These are phyloP conservation scores for Notiomystis cincta DNA, from an alignment of 2,113 vertebrate species.

Conservation along the genomic window DNA sequence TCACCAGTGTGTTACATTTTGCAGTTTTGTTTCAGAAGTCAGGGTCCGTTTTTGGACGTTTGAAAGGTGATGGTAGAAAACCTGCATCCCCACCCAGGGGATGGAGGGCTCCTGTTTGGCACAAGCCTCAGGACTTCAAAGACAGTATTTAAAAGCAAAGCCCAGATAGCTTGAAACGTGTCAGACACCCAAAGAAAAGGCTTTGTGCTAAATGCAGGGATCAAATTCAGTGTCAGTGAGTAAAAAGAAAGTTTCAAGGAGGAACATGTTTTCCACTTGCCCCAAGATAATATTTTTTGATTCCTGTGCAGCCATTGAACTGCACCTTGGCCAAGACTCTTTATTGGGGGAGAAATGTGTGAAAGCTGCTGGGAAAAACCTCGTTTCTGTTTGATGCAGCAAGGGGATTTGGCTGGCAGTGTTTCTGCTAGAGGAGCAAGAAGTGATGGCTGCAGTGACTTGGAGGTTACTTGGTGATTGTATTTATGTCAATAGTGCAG, in stretches of 20 bases:
- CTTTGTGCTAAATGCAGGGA: background rate
- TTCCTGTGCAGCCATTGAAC: background rate
- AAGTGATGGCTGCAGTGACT: background rate
- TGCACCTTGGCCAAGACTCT: background rate
- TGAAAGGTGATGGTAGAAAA: background rate
- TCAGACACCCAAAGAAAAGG: background rate
- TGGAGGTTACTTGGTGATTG: accelerated
- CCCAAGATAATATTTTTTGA: background rate
- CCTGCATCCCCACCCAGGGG: background rate
- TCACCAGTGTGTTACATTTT: background rate
- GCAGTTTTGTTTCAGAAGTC: background rate
- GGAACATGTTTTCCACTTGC: background rate
- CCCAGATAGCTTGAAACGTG: background rate
- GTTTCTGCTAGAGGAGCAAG: background rate
- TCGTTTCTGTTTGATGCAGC: background rate
- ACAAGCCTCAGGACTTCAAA: background rate
- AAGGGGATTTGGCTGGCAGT: background rate
- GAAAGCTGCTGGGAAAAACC: background rate
- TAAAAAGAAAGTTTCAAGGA: background rate
- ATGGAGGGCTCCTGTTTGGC: background rate
- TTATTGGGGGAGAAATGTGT: background rate
- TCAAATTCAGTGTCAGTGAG: background rate
- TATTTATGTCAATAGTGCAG: background rate
- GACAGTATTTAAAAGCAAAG: background rate
- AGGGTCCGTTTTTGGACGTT: background rate